phyloP scores from a whole-genome alignment of 1,140 invertebrate species.

The Elysia chlorotica region DNA sequence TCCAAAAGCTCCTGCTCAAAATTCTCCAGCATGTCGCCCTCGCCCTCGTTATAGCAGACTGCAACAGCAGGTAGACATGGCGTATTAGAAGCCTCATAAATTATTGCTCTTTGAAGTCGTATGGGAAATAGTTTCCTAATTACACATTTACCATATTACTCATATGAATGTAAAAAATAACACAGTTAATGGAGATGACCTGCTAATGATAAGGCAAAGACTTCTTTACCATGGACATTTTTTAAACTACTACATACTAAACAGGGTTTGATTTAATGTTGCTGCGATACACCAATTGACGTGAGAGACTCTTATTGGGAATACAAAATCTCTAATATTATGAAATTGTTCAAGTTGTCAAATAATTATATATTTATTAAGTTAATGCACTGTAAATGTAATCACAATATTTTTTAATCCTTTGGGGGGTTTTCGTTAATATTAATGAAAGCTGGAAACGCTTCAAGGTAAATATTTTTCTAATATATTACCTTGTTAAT shows the following conservation, averaged over 20 bases:
- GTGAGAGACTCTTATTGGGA: too few species aligned
- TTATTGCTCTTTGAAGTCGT: neutral
- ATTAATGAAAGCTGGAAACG: too few species aligned
- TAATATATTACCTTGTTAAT: neutral
- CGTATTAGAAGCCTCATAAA: neutral
- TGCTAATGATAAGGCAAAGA: neutral
- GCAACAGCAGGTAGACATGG: constrained; percentile 2
- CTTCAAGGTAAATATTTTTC: neutral
- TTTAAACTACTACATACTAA: too few species aligned
- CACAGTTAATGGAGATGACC: neutral
- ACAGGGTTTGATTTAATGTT: too few species aligned
- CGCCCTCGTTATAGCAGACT: constrained; percentile 51
- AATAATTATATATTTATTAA: too few species aligned
- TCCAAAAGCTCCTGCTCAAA: constrained; percentile 45
- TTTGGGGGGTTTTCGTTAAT: too few species aligned
- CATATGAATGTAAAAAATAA: neutral
- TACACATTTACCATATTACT: neutral
- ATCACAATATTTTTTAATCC: too few species aligned
- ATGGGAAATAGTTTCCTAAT: neutral
- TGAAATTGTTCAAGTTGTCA: too few species aligned
- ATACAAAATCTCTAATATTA: too few species aligned
- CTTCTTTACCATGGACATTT: too few species aligned
- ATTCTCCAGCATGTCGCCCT: constrained; percentile 39
- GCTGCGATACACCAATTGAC: too few species aligned
- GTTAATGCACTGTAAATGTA: too few species aligned